A percentile compares a stretch with the other conserved stretches of the same genome.
phyloP scores from a whole-genome alignment of 1,140 invertebrate species.

The Cyclargus thomasi region DNA sequence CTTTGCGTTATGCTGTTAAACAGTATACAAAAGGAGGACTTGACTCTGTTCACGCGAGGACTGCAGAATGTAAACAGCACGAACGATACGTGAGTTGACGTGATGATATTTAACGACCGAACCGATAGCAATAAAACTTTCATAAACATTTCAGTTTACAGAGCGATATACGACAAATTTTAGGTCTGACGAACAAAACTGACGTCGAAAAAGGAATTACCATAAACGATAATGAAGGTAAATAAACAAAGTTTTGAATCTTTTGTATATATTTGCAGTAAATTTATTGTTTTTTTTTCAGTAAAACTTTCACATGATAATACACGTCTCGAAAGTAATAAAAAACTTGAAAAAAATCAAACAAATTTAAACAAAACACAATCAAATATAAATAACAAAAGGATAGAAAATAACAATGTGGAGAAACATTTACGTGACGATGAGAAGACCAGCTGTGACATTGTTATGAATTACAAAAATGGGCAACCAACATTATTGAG shows the following conservation, averaged over 20 bases:
- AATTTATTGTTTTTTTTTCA: background rate
- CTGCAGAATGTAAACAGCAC: slow-evolving; percentile 52
- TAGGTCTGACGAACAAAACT: background rate
- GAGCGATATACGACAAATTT: background rate
- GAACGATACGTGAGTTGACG: slow-evolving; percentile 47
- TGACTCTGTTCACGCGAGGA: slow-evolving; percentile 44
- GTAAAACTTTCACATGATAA: background rate
- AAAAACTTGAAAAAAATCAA: background rate
- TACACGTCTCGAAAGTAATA: background rate
- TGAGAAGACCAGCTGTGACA: background rate
- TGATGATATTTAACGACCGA: background rate
- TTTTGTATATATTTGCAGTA: background rate
- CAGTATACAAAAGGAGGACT: slow-evolving; percentile 58
- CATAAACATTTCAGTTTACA: background rate
- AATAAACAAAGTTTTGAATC: background rate
- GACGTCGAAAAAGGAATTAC: background rate
- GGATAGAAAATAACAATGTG: background rate
- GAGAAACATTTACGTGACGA: background rate
- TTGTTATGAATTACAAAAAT: slow-evolving; percentile 24
- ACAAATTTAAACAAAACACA: background rate
- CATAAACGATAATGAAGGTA: background rate
- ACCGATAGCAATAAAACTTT: slow-evolving; percentile 4
- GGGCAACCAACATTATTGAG: slow-evolving; percentile 31
- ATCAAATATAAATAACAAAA: background rate
- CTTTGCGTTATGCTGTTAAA: slow-evolving; percentile 57